Evolutionary conservation across 2,888 invertebrate species (phyloP), one percentile per base, ranked within the genome.

Genomic region (Drosophila austrosaltans): DNA sequence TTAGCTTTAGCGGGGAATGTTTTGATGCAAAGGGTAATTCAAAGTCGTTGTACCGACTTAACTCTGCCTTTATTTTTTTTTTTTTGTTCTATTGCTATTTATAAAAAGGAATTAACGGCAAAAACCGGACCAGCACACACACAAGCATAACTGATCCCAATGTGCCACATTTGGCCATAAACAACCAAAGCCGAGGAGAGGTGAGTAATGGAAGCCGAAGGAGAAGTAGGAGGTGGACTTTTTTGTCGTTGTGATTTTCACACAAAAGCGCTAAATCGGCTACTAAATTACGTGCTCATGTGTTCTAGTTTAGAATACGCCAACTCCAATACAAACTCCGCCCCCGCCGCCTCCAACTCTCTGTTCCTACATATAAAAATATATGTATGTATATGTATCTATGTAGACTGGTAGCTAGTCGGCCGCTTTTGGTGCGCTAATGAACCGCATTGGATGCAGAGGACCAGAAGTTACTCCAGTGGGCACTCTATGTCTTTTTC

Each of bases 241-340:
- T 72, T 80, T 76, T 87, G 82, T 70, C 78, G 89, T 77, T 84
- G 83, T 82, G 89, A 84, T 84, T 84, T 84, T 88, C 83, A 88
- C 84, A 84, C 83, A 84, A 84, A 83, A 88, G 87, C 89, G 89
- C 74, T 76, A 88, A 84, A 87, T 77, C 87, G 87, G 79, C 89
- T 85, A 85, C 85, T 89, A 85, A 89, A 87, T 85, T 85, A 89
- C 89, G 87, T 89, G 83, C 89, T 84, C 89, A 85, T 89, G 87
- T 89, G 85, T 89, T 87, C 89, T 81, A 84, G 84, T 85, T 83
- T 36, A 36, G 36, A 36, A 36, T 36, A 36, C 36, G 36, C 36
- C 36, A 36, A 36, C 36, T 36, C 36, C 8, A 36, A 36, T 30
- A 30, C 4, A 70, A 74, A 48, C 65, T 58, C 58, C 16, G 22